phyloP scores from a whole-genome alignment of 2,888 invertebrate genomes.

The Dendrolimus pini region DNA sequence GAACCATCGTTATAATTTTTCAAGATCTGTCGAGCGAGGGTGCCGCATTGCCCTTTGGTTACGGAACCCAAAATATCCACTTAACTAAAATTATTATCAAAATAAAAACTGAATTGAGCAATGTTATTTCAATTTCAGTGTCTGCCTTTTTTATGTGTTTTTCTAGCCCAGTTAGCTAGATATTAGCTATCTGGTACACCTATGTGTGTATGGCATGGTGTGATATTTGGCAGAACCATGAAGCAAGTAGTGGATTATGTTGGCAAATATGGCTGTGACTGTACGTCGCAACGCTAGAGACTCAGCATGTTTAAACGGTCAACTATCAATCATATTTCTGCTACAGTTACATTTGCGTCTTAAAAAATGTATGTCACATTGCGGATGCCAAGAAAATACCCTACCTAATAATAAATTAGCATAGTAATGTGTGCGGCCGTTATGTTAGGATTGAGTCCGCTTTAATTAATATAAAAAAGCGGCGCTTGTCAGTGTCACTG shows the following conservation, averaged over 20 bases:
- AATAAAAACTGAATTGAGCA: no score
- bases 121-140: no score
- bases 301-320: conserved; percentile 56
- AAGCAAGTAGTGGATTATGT: background rate
- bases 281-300: conserved; percentile 25
- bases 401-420: conserved; percentile 73
- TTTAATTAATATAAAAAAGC: conserved; percentile 64
- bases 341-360: conserved; percentile 61
- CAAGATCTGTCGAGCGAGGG: no score
- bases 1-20: no score
- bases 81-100: no score
- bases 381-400: conserved; percentile 70
- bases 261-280: conserved; percentile 1
- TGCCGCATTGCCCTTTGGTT: no score
- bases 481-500: conserved; percentile 61
- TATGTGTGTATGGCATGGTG: no score
- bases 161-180: no score
- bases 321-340: conserved; percentile 72
- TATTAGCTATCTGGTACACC: no score
- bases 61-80: no score
- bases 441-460: conserved; percentile 64
- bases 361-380: conserved; percentile 72
- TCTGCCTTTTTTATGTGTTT: no score
- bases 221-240: no score
- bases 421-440: conserved; percentile 69